Conservation (phyloP, 2,113 vertebrate genomes). For the Dipodomys merriami region DNA sequence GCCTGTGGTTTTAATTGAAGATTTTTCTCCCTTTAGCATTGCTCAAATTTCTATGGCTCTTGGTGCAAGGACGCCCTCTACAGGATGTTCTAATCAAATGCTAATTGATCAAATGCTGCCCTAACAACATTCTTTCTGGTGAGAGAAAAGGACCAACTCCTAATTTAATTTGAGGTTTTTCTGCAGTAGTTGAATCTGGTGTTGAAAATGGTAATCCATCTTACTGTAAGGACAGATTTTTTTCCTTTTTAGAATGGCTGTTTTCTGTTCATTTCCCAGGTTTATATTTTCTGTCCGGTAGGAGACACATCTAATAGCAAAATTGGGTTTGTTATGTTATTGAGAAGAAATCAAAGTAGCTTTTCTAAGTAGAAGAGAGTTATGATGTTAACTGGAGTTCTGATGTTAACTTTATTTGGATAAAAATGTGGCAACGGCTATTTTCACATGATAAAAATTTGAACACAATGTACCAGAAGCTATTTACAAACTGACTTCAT, state of each 20-base stretch:
- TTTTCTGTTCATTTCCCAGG: conserved; percentile 26
- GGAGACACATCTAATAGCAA: neutral
- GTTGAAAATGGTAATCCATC: neutral
- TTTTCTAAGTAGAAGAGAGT: neutral
- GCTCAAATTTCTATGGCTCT: neutral
- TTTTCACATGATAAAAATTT: neutral
- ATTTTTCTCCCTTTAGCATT: neutral
- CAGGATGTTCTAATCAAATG: conserved; percentile 67
- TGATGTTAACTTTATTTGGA: neutral
- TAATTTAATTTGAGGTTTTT: neutral
- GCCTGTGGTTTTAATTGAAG: conserved; percentile 38
- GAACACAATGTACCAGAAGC: neutral
- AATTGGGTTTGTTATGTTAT: neutral
- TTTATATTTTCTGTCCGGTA: neutral
- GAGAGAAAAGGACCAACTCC: neutral
- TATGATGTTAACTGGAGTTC: neutral
- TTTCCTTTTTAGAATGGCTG: neutral
- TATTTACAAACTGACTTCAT: neutral
- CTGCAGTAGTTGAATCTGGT: neutral
- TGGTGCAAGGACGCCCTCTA: conserved; percentile 80
- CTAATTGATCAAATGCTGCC: neutral
- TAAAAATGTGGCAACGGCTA: conserved; percentile 26
- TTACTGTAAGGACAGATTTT: neutral
- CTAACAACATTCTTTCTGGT: neutral
- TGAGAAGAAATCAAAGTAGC: neutral